Evolutionary conservation across 1,140 invertebrate species (phyloP).

Genomic region (Drosophila tristis): DNA sequence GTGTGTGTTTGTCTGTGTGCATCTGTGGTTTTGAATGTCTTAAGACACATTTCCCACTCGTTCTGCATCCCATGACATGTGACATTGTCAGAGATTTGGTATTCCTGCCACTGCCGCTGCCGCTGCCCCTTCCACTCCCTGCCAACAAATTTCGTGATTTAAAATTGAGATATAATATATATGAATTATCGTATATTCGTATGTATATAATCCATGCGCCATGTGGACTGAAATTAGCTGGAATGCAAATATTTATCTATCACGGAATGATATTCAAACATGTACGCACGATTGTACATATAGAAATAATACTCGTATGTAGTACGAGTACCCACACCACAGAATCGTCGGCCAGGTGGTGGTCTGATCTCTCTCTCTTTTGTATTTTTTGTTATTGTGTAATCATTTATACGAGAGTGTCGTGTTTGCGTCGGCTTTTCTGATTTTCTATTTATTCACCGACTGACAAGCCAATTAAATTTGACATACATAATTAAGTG

Average conservation of each 20-base stretch:
- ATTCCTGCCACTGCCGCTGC: constrained; percentile 46
- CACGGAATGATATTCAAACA: constrained; percentile 51
- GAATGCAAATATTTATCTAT: constrained; percentile 68
- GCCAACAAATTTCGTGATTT: constrained; percentile 27
- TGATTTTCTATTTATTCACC: constrained; percentile 27
- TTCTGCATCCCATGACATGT: constrained; percentile 43
- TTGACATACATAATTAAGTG: constrained; percentile 80
- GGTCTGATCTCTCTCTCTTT: constrained; percentile 26
- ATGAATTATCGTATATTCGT: too few species aligned
- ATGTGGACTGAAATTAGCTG: constrained; percentile 59
- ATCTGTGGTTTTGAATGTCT: constrained; percentile 6
- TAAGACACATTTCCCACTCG: constrained; percentile 29
- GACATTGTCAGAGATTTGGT: constrained; percentile 68
- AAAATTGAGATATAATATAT: constrained; percentile 46
- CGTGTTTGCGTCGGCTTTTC: constrained; percentile 51
- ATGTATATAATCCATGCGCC: constrained; percentile 36
- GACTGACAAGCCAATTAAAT: constrained; percentile 80
- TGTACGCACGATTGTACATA: constrained; percentile 18
- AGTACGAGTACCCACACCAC: constrained; percentile 18
- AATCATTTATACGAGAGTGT: constrained; percentile 59
- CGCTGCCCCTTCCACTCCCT: neutral
- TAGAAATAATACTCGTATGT: neutral
- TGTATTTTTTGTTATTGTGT: constrained; percentile 26
- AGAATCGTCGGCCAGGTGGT: too few species aligned
- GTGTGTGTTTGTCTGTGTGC: constrained; percentile 20